Base-by-base conservation (phyloP, 1,140 invertebrate genomes). In the Anoplolepis gracilipes region DNA sequence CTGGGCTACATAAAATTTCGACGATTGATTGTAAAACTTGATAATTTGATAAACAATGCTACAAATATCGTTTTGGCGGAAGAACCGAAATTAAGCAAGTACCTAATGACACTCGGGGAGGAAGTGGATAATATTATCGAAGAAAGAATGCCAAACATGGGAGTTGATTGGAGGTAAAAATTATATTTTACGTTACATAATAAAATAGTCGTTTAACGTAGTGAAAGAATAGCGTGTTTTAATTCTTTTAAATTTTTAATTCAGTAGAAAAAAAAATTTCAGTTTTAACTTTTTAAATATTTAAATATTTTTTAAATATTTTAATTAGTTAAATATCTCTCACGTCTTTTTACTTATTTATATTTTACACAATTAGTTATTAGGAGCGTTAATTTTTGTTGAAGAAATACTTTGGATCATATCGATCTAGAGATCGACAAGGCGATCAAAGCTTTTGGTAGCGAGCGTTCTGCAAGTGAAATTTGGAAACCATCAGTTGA, bases 371-470 rank as follows among this genome's bases (percentile, higher is more conserved):
- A 16, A 19, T 10, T n/a, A 16, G 7, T 55, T 59, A 25, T 65
- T 78, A 85, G 57, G 22, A 46, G 8, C 3, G 5, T 55, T 39
- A 28, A 42, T 77, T 64, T 57, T 77, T 49, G 22, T 65, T 49
- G 22, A 49, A 90, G 88, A 28, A 72, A 1, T 16, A 64, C 89
- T 22, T 46, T 93, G 2, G 64, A 90, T 62, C 90, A 92, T 78
- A 30, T 93, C 46, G 93, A 94, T 39, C 1, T 87, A 49, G 88
- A 93, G 67, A 87, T 94, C 5, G 93, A 94, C 65, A 92, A 92
- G 19, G 87, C 72, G 1, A 86, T 93, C 25, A 10, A 69, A 0
- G 88, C 90, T 16, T 88, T 93, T 1, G 72, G 76, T 1, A 90
- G 88, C 11, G 84, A 92, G 11, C 2, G 87, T 0, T 85, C 89